Percentiles rank a stretch among this genome's conserved stretches.
phyloP scores from a whole-genome alignment of 2,113 vertebrate species.

The Cnemophilus loriae region DNA sequence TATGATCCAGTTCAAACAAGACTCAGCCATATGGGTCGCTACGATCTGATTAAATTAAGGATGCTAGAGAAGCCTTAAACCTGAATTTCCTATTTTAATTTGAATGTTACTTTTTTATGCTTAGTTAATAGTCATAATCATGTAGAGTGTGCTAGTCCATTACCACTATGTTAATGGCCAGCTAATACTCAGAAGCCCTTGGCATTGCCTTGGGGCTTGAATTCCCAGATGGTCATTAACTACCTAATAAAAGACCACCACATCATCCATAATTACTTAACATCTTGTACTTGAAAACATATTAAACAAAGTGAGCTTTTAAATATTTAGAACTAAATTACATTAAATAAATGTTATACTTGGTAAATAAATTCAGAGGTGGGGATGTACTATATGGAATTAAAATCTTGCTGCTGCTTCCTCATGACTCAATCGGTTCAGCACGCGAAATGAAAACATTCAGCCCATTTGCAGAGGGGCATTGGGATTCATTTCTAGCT shows the following conservation, averaged over 20 bases:
- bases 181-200: conserved; percentile 66
- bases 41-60: conserved; percentile 56
- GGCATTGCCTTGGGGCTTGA: conserved; percentile 65
- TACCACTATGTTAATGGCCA: conserved; percentile 64
- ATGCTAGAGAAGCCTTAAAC: conserved; percentile 50
- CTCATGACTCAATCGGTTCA: conserved; percentile 22
- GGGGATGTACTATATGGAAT: conserved; percentile 66
- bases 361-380: conserved; percentile 67
- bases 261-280: conserved; percentile 73
- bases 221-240: conserved; percentile 72
- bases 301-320: conserved; percentile 76
- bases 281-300: conserved; percentile 71
- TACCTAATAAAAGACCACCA: conserved; percentile 74
- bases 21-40: conserved; percentile 45
- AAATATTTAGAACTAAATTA: conserved; percentile 72
- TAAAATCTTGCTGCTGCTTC: conserved; percentile 50
- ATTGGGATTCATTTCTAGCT: conserved; percentile 1
- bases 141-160: conserved; percentile 63
- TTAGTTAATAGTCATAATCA: conserved; percentile 64
- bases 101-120: conserved; percentile 53
- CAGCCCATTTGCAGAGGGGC: conserved; percentile 31
- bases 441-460: background rate
- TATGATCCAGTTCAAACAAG: conserved; percentile 14
- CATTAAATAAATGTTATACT: conserved; percentile 73
- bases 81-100: conserved; percentile 58